Percentiles rank a stretch among this genome's conserved stretches.
Conservation (phyloP, 1,140 invertebrate genomes). For the Scylla paramamosain region DNA sequence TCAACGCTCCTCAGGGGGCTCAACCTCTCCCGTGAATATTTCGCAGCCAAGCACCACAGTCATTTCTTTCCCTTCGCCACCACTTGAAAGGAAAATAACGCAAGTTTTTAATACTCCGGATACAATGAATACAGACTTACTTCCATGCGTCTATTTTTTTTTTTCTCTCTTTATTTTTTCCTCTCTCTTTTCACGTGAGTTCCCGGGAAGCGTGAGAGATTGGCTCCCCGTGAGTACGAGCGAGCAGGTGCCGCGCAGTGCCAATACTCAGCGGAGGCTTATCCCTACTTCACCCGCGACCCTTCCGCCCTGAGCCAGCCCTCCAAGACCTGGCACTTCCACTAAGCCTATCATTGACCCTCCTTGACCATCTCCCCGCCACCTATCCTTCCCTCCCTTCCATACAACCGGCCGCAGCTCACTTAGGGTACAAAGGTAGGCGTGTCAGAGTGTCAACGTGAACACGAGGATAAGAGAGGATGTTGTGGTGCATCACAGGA, state of each 20-base stretch:
- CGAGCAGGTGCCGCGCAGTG: not conserved
- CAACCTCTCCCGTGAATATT: not conserved
- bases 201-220: not conserved
- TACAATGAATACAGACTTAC: not conserved
- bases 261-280: not conserved
- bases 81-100: not conserved
- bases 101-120: not conserved
- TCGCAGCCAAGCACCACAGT: not conserved
- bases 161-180: not conserved
- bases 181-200: not conserved
- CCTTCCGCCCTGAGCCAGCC: not conserved
- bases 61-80: not conserved
- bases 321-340: not conserved
- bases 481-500: not conserved
- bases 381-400: not conserved
- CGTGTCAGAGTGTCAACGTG: not conserved
- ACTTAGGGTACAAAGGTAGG: not conserved
- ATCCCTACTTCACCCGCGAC: conserved; percentile 9
- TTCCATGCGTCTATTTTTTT: not conserved
- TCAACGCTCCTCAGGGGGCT: not conserved
- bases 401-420: not conserved
- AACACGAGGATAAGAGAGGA: too few relatives aligned
- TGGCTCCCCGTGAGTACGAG: not conserved
- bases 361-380: not conserved
- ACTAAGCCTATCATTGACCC: not conserved